Evolutionary conservation across 1,140 invertebrate genomes (phyloP), one percentile per base, ranked within the genome.

Genomic region (Probaryconus sp.): DNA sequence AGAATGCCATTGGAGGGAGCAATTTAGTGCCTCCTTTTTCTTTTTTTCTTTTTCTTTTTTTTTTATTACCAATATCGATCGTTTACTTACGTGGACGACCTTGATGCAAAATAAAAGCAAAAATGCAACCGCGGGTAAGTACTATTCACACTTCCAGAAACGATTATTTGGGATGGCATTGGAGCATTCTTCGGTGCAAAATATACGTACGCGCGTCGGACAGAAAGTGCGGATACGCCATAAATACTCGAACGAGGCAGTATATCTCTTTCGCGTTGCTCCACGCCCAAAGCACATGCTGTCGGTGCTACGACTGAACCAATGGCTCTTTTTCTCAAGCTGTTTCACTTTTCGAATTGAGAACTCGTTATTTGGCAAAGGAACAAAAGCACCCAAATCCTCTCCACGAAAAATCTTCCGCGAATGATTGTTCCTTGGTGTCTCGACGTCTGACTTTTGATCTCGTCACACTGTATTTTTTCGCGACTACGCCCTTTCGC

Each of bases 201-300:
- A 74, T 79, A 80, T 63, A 79, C 76, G 75, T 74, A 76, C 64
- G 70, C 51, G 69, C 77, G 82, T 81, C 60, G 76, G 78, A 80
- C 78, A 77, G 82, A 82, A n/a, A 85, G 84, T 83, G 80, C 81
- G 83, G 79, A 87, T 87, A 87, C 81, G 82, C 84, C 85, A 84
- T 87, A 87, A 87, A 87, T 87, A 87, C 84, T 83, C 82, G 71
- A 50, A 73, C 77, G 75, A 83, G 72, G 82, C 83, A 82, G 83
- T 87, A 87, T 85, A 85, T 87, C 85, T 87, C 83, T 82, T 87
- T 87, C 85, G 83, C 76, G 77, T 82, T 82, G 81, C 79, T 85
- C 81, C 81, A 83, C 85, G 85, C 85, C 85, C 85, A 77, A 64
- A 85, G 85, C 85, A 85, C 85, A 85, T 87, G 84, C 85, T 84